Percentiles rank a stretch among this genome's conserved stretches.
Conservation (phyloP, 2,888 invertebrate species). For the Oeneis ivallda region DNA sequence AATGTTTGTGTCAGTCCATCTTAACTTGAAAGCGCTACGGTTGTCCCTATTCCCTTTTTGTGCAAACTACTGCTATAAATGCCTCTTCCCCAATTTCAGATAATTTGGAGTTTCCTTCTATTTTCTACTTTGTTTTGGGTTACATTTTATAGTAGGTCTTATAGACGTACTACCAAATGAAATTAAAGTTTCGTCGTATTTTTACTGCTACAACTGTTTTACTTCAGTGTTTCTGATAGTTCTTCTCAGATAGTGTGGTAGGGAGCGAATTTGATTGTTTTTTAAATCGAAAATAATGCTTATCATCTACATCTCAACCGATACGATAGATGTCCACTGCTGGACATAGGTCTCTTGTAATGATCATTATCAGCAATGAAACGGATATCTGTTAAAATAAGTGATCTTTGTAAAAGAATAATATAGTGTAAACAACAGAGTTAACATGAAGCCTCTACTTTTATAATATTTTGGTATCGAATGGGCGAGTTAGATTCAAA, state of each 20-base stretch:
- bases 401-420: not conserved
- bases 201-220: not conserved
- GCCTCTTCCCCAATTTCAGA: constrained; percentile 9
- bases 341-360: no score
- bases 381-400: not conserved
- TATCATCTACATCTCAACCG: no score
- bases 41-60: constrained; percentile 9
- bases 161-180: constrained; percentile 9
- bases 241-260: not conserved
- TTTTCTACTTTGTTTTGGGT: constrained; percentile 12
- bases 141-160: not conserved
- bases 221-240: not conserved
- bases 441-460: constrained; percentile 3
- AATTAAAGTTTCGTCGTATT: constrained; percentile 16
- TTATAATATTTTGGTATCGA: constrained; percentile 14
- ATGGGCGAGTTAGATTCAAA: constrained; percentile 9
- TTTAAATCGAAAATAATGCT: no score
- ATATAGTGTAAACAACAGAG: constrained; percentile 7
- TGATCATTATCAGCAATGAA: no score
- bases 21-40: constrained; percentile 24
- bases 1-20: constrained; percentile 69
- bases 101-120: constrained; percentile 15
- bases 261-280: no score
- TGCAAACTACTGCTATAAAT: constrained; percentile 19
- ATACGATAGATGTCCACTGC: no score